Evolutionary conservation across 2,797 vertebrate species (phyloP).

Genomic region (Xiphophorus birchmanni): DNA sequence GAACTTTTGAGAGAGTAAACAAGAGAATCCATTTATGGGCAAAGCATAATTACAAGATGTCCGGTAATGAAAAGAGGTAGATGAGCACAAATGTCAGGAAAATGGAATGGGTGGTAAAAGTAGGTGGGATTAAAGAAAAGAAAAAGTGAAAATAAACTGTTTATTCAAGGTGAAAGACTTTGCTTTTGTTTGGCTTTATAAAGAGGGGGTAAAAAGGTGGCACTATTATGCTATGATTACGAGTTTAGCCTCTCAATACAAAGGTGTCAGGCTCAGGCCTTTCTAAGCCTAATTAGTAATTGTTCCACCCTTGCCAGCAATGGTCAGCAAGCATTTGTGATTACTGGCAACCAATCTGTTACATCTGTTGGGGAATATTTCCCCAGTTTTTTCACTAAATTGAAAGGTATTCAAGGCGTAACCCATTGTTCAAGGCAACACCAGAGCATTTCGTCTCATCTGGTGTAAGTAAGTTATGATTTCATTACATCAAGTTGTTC

Average conservation of each 20-base stretch:
- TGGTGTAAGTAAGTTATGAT: not conserved
- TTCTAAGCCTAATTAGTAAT: not conserved
- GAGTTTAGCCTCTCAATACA: not conserved
- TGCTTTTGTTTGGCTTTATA: not conserved
- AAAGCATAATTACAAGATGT: conserved; percentile 62
- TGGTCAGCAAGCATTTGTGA: not conserved
- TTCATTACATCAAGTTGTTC: not conserved
- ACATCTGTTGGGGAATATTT: not conserved
- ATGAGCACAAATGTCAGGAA: conserved; percentile 61
- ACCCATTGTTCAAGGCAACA: not conserved
- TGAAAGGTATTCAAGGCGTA: not conserved
- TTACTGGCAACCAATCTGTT: not conserved
- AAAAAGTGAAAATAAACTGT: conserved; percentile 30
- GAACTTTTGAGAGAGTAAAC: conserved; percentile 65
- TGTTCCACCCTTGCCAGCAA: not conserved
- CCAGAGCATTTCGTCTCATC: not conserved
- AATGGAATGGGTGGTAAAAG: conserved; percentile 24
- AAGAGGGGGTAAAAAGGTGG: not conserved
- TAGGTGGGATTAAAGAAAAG: conserved; percentile 22
- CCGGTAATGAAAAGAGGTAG: conserved; percentile 47
- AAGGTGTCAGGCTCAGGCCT: not conserved
- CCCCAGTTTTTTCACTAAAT: not conserved
- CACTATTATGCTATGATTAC: not conserved
- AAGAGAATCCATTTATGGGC: conserved; percentile 50
- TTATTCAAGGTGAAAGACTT: conserved; percentile 30